These are phyloP conservation scores for Xestia ashworthii DNA, from an alignment of 2,888 invertebrate genomes.

Conservation along the genomic window DNA sequence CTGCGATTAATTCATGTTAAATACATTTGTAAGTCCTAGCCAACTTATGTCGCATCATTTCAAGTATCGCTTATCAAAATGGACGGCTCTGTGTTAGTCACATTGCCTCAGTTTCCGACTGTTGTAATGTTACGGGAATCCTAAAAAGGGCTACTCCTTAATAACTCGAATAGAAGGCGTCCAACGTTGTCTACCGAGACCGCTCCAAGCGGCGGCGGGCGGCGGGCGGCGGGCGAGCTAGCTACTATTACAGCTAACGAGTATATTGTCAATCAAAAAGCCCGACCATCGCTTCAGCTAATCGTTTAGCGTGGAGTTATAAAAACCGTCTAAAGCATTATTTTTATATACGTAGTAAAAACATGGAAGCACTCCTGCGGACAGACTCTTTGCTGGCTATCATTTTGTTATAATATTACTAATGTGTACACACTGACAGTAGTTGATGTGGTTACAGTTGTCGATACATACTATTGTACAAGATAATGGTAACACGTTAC, in stretches of 20 bases:
- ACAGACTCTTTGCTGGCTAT: constrained; percentile 89
- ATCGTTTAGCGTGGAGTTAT: constrained; percentile 78
- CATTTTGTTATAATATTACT: constrained; percentile 69
- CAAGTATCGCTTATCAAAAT: constrained; percentile 70
- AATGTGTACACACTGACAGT: constrained; percentile 60
- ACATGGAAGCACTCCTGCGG: constrained; percentile 90
- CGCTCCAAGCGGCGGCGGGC: constrained; percentile 57
- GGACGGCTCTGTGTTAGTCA: constrained; percentile 75
- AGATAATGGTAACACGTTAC: constrained; percentile 46
- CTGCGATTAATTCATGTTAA: constrained; percentile 4
- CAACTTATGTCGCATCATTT: constrained; percentile 38
- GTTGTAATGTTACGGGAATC: constrained; percentile 50
- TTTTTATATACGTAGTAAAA: constrained; percentile 86
- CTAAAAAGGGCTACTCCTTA: constrained; percentile 66
- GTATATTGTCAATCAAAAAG: constrained; percentile 85
- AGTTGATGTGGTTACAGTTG: constrained; percentile 53
- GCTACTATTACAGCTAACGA: constrained; percentile 69
- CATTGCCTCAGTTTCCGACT: constrained; percentile 66
- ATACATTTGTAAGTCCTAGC: constrained; percentile 23
- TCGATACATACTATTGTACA: constrained; percentile 41
- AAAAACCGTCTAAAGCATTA: constrained; percentile 86
- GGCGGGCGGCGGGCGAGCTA: constrained; percentile 64
- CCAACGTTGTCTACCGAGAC: constrained; percentile 60
- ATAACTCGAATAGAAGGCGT: constrained; percentile 60
- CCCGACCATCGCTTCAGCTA: constrained; percentile 76